Base-by-base conservation (phyloP, 2,888 invertebrate species). In the Galerucella pusilla region DNA sequence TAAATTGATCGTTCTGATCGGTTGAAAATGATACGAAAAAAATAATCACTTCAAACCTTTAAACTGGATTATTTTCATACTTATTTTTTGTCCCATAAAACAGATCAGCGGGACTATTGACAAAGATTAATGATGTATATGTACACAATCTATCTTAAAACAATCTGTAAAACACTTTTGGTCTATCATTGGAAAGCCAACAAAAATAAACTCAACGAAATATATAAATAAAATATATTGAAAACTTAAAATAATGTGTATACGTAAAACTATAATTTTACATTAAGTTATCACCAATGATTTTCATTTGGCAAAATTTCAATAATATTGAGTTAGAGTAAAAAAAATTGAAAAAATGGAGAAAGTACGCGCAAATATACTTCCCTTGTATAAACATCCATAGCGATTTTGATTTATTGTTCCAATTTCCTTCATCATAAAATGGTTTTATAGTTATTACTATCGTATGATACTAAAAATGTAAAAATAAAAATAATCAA, bases 171-270 rank as follows among this genome's bases (percentile, higher is more conserved):
- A 42, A 52, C 52, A 52, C 52, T 54, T 28, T 20, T 35, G 54
- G 66, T 52, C 66, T 25, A 66, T 49, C 66, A 66, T 35, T 66
- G 66, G 25, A 42, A 65, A 65, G 49, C 65, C 65, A 45, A 49
- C 65, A 45, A 65, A 45, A 52, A 66, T 66, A 52, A 52, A 52
- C 52, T 12, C 52, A 52, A 52, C 14, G 52, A n/a, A 52, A 52
- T 52, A n/a, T 52, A 52, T 52, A 52, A 52, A 52, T 52, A 57
- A 57, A 57, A 20, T 57, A 57, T 57, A 57, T 57, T 57, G 57
- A 57, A 57, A 57, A 20, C 57, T 57, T 57, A 57, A 57, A 16
- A 16, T 42, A 57, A 20, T 57, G 57, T 57, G 20, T 20, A 20
- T 57, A 57, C 57, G 20, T 57, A 10, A 16, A 57, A 9, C 57